Evolutionary conservation across 2,797 vertebrate species (phyloP).

Genomic region (Rhinophrynus dorsalis): DNA sequence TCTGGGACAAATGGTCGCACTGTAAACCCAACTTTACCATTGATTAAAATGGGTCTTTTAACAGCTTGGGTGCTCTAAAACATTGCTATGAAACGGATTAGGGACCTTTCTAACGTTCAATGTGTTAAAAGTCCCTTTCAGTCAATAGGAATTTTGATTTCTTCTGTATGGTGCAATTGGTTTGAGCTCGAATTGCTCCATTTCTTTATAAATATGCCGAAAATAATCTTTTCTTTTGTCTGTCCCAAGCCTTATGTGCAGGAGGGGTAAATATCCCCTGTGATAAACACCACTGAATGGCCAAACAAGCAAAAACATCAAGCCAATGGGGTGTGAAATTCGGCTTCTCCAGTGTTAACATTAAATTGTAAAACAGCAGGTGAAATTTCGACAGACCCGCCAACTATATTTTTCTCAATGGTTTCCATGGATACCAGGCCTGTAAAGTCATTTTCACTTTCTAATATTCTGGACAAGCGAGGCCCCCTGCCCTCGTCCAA

Average conservation of each 20-base stretch:
- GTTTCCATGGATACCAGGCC: constrained; percentile 24
- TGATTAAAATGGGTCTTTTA: no score
- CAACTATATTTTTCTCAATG: background rate
- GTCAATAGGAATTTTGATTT: no score
- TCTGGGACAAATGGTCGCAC: no score
- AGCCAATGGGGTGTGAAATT: background rate
- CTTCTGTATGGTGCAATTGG: no score
- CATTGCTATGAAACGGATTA: no score
- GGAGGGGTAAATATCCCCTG: background rate
- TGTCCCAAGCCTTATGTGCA: background rate
- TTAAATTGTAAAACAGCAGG: constrained; percentile 20
- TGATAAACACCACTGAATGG: background rate
- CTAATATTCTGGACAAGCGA: background rate
- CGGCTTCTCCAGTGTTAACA: background rate
- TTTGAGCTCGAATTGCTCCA: no score
- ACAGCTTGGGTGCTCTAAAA: no score
- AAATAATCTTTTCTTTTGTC: background rate
- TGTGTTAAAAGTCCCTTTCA: no score
- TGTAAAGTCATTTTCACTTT: background rate
- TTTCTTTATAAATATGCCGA: no score
- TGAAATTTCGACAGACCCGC: background rate
- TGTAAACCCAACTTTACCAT: no score
- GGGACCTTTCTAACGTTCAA: no score
- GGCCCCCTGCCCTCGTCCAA: background rate
- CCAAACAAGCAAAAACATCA: background rate